A percentile compares a stretch with the other conserved stretches of the same genome.
Evolutionary conservation across 2,888 invertebrate genomes (phyloP).

Genomic region (Tetrapedia diversipes): DNA sequence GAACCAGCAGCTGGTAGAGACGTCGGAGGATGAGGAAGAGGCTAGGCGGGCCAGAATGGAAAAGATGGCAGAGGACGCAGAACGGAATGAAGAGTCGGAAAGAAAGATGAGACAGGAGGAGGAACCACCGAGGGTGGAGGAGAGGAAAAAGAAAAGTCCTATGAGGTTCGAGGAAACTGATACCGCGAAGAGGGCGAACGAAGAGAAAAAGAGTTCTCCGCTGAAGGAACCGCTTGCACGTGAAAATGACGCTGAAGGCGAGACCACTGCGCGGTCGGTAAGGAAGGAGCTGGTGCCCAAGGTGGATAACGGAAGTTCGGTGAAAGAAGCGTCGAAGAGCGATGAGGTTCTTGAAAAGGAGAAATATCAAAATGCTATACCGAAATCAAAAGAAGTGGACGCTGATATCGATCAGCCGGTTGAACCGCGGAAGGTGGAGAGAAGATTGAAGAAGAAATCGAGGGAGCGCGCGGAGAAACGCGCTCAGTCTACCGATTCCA

Average conservation of each 20-base stretch:
- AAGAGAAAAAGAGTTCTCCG: constrained; percentile 1
- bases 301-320: constrained; percentile 31
- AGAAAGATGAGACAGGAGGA: constrained; percentile 73
- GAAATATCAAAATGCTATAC: constrained; percentile 14
- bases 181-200: not conserved
- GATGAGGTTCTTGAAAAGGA: constrained; percentile 1
- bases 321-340: not conserved
- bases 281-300: constrained; percentile 50
- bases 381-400: constrained; percentile 42
- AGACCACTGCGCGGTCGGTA: constrained; percentile 29
- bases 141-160: not conserved
- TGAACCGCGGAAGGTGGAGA: constrained; percentile 54
- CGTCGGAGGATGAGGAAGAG: constrained; percentile 75
- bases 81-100: constrained; percentile 72
- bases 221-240: constrained; percentile 37
- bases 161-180: not conserved
- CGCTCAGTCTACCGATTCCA: constrained; percentile 71
- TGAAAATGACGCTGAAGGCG: constrained; percentile 33
- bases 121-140: constrained; percentile 30
- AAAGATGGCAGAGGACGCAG: constrained; percentile 79
- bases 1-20: constrained; percentile 56
- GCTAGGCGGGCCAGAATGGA: constrained; percentile 76
- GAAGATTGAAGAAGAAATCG: constrained; percentile 62
- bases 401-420: constrained; percentile 10
- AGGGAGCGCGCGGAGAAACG: constrained; percentile 65